These are phyloP conservation scores for Strix occidentalis DNA, from an alignment of 2,797 vertebrate species.

Conservation along the genomic window DNA sequence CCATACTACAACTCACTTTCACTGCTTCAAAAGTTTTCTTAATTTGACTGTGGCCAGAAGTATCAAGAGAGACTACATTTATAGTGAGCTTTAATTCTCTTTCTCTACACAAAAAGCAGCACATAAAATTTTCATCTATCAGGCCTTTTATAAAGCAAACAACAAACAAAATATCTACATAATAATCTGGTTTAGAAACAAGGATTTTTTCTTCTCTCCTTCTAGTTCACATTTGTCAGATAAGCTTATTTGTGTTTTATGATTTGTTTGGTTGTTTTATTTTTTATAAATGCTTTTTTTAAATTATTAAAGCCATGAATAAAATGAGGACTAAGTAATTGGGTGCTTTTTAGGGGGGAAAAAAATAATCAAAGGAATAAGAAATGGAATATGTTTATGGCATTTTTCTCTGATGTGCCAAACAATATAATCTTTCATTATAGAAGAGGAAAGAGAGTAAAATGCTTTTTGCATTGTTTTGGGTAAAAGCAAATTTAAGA, in stretches of 20 bases:
- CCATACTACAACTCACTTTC: background rate
- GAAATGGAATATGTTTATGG: background rate
- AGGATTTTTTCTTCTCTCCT: background rate
- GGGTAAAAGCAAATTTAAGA: background rate
- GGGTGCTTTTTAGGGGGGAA: background rate
- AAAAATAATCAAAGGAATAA: conserved; percentile 6
- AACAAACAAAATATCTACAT: conserved; percentile 12
- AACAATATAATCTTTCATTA: background rate
- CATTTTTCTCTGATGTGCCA: background rate
- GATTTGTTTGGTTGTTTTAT: background rate
- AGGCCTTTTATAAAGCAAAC: conserved; percentile 15
- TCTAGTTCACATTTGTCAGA: background rate
- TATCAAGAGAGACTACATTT: background rate
- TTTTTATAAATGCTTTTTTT: background rate
- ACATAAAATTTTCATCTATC: conserved; percentile 28
- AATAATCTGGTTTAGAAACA: conserved; percentile 6
- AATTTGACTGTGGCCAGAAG: background rate
- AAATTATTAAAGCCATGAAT: conserved; percentile 45
- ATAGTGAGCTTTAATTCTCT: background rate
- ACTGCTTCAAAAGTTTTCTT: background rate
- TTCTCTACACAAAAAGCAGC: background rate
- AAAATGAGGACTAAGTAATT: background rate
- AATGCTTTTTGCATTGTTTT: conserved; percentile 4
- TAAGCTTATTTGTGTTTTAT: background rate
- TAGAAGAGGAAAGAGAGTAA: background rate